Evolutionary conservation across 2,797 vertebrate species (phyloP), one percentile per base, ranked within the genome.

Genomic region (Argya squamiceps): DNA sequence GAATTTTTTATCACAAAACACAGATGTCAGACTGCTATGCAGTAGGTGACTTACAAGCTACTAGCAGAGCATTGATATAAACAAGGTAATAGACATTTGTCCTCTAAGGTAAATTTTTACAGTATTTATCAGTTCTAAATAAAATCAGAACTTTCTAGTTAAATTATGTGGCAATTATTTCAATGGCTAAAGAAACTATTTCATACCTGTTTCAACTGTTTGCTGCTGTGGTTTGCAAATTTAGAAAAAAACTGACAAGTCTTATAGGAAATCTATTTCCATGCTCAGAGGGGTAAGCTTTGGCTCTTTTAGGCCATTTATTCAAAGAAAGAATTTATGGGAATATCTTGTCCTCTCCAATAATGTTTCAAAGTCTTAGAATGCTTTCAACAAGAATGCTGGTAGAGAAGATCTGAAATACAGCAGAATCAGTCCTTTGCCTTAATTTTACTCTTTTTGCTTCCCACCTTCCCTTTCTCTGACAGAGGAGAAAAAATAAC

Each of bases 1-100:
- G 74, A 11, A 26, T 53, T 87, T 49, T 62, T 81, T 80, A 91
- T 91, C 93, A 91, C 52, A 80, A 82, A 91, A 10, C 29, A 65
- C 47, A 63, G 21, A 26, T 63, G 41, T 89, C 70, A 85, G 50
- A 81, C 32, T 65, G 56, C 39, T 65, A n/a, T 7, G 2, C 36
- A 78, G 37, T 89, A 89, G 86, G 55, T 91, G 80, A 96, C 95
- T 96, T 97, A 92, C 59, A 94, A 85, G 69, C 53, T 92, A 69
- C 50, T 39, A 63, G 60, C 55, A 94, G 55, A 91, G 34, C 16
- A 64, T 5, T 67, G 52, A 39, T 80, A 49, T 88, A 96, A 97
- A 97, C 39, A 94, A 94, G 84, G 88, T 84, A 86, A 67, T 43
- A 88, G 44, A 6, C 39, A 52, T 93, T 93, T 92, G 60, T 93